A percentile compares a stretch with the other conserved stretches of the same genome.
phyloP scores from a whole-genome alignment of 1,140 invertebrate genomes.

The Helicorthomorpha holstii region DNA sequence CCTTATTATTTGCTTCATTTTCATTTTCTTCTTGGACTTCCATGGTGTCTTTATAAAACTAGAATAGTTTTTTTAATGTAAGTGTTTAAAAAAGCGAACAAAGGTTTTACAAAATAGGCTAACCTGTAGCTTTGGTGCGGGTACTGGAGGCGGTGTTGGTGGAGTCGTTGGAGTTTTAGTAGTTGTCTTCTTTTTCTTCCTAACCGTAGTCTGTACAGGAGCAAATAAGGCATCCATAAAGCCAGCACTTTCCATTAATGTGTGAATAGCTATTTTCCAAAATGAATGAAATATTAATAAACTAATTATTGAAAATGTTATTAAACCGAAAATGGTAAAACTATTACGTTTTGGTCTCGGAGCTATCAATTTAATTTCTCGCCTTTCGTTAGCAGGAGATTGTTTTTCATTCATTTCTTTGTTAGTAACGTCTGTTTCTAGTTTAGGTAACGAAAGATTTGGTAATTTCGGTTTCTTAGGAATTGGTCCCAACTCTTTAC shows the following conservation, averaged over 20 bases:
- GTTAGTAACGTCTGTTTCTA: not conserved
- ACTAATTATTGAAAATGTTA: not conserved
- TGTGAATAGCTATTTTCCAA: constrained; percentile 16
- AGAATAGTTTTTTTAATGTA: too few relatives aligned
- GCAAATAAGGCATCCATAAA: constrained; percentile 74
- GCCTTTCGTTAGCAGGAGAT: too few relatives aligned
- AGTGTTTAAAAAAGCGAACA: too few relatives aligned
- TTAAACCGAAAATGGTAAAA: constrained; percentile 5
- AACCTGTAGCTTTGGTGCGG: constrained; percentile 16
- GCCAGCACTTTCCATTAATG: constrained; percentile 67
- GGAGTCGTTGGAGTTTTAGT: constrained; percentile 36
- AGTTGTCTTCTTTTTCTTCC: constrained; percentile 48
- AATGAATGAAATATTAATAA: not conserved
- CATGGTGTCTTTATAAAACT: constrained; percentile 85
- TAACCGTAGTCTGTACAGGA: constrained; percentile 30
- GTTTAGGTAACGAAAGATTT: not conserved
- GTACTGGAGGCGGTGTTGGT: constrained; percentile 17
- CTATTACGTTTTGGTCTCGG: constrained; percentile 77
- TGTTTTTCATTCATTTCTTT: too few relatives aligned
- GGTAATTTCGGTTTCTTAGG: constrained; percentile 56
- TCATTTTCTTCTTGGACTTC: constrained; percentile 35
- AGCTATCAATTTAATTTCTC: constrained; percentile 66
- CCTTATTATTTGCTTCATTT: constrained; percentile 10
- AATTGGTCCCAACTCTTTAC: too few relatives aligned
- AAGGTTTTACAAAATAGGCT: not conserved